A percentile compares a stretch with the other conserved stretches of the same genome.
Conservation (phyloP, 1,140 invertebrate genomes). For the Drosophila ohnishii region DNA sequence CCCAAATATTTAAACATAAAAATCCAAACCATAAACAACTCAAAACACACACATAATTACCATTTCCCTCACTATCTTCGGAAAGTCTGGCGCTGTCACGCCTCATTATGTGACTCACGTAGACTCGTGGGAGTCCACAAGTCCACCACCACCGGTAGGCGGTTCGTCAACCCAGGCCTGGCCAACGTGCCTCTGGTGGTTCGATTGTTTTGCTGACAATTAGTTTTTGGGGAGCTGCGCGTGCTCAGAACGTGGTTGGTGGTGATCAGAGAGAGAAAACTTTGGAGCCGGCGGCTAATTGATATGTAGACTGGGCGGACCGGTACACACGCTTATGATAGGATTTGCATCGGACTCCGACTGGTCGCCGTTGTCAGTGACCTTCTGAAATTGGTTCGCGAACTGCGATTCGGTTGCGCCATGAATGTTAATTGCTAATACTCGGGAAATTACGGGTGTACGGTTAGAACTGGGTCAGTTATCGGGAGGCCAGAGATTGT, state of each 20-base stretch:
- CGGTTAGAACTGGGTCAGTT: slow-evolving; percentile 16
- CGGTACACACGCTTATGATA: slow-evolving; percentile 24
- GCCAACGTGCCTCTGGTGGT: slow-evolving; percentile 21
- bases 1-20: neutral
- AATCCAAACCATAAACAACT: neutral
- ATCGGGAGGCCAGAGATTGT: neutral
- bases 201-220: slow-evolving; percentile 11
- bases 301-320: slow-evolving; percentile 60
- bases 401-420: slow-evolving; percentile 26
- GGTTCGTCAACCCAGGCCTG: slow-evolving; percentile 5
- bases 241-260: slow-evolving; percentile 35
- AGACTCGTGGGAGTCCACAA: slow-evolving; percentile 26
- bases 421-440: slow-evolving; percentile 52
- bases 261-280: slow-evolving; percentile 7
- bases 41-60: neutral
- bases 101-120: slow-evolving; percentile 43
- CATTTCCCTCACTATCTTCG: neutral
- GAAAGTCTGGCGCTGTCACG: slow-evolving; percentile 15
- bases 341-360: slow-evolving; percentile 8
- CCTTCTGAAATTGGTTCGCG: slow-evolving; percentile 49
- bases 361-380: slow-evolving; percentile 41
- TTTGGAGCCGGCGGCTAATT: slow-evolving; percentile 51
- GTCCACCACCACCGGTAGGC: neutral
- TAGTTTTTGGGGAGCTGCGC: slow-evolving; percentile 17
- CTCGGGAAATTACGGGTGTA: slow-evolving; percentile 4